These are phyloP conservation scores for Delphinapterus leucas DNA, from an alignment of 2,113 vertebrate species.

Conservation along the genomic window DNA sequence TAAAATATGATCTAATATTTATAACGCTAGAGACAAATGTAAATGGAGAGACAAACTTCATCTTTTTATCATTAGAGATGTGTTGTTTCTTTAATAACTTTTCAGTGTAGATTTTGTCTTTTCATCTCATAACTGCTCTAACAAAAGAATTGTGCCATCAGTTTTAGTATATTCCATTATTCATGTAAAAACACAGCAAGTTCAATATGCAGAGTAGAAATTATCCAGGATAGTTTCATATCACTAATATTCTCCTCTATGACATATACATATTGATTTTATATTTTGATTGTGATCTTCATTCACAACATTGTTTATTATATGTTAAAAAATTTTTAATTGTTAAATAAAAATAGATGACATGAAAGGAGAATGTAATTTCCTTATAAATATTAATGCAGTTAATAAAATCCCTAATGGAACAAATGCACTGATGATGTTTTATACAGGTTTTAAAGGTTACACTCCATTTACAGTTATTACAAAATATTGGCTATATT, in stretches of 20 bases:
- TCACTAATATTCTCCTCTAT: conserved; percentile 35
- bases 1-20: conserved; percentile 79
- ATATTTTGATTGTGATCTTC: neutral
- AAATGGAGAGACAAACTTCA: conserved; percentile 73
- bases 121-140: conserved; percentile 78
- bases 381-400: neutral
- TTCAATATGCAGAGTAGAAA: conserved; percentile 63
- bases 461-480: neutral
- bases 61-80: conserved; percentile 73
- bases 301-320: neutral
- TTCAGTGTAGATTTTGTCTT: conserved; percentile 80
- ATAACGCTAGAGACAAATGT: conserved; percentile 71
- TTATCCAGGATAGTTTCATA: neutral
- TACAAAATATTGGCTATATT: neutral
- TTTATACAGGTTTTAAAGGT: neutral
- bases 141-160: conserved; percentile 76
- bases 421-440: neutral
- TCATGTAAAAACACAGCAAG: conserved; percentile 68
- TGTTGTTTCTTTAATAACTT: conserved; percentile 73
- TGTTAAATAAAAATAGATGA: neutral
- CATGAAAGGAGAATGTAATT: neutral
- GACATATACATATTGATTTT: neutral
- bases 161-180: conserved; percentile 79
- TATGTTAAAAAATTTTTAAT: neutral
- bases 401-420: neutral